These are phyloP conservation scores for Hofmannophila pseudospretella DNA, from an alignment of 2,888 invertebrate species.

Conservation along the genomic window DNA sequence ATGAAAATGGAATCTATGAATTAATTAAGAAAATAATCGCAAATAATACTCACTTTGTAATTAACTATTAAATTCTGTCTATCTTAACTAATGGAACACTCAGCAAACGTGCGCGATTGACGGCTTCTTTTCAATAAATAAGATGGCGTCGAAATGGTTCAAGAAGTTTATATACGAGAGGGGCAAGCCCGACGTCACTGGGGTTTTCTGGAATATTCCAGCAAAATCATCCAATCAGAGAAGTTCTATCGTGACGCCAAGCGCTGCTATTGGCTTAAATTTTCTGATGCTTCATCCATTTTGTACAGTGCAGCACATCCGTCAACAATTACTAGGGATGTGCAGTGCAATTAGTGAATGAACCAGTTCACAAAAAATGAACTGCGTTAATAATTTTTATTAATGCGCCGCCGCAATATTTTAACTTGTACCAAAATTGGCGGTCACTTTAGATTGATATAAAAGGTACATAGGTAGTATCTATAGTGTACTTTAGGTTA, in stretches of 20 bases:
- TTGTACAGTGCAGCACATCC: not conserved
- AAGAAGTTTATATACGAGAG: conserved; percentile 39
- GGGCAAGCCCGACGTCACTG: conserved; percentile 53
- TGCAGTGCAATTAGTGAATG: not conserved
- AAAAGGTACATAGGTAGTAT: too few relatives aligned
- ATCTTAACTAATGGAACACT: conserved; percentile 58
- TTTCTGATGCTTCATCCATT: conserved; percentile 3
- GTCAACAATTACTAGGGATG: not conserved
- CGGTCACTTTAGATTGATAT: too few relatives aligned
- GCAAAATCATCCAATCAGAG: conserved; percentile 43
- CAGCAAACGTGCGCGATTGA: conserved; percentile 72
- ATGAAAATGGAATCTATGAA: not conserved
- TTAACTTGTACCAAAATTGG: too few relatives aligned
- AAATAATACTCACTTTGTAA: conserved; percentile 52
- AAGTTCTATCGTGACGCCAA: conserved; percentile 22
- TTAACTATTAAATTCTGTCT: conserved; percentile 42
- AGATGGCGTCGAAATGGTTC: conserved; percentile 42
- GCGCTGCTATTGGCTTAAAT: conserved; percentile 42
- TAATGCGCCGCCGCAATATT: too few relatives aligned
- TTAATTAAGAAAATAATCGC: conserved; percentile 4
- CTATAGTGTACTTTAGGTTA: too few relatives aligned
- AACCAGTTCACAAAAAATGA: not conserved
- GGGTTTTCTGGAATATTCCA: conserved; percentile 68
- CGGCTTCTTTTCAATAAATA: conserved; percentile 67
- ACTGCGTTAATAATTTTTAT: too few relatives aligned